These are phyloP conservation scores for Stenolophus ochropezus DNA, from an alignment of 2,888 invertebrate species.

Conservation along the genomic window DNA sequence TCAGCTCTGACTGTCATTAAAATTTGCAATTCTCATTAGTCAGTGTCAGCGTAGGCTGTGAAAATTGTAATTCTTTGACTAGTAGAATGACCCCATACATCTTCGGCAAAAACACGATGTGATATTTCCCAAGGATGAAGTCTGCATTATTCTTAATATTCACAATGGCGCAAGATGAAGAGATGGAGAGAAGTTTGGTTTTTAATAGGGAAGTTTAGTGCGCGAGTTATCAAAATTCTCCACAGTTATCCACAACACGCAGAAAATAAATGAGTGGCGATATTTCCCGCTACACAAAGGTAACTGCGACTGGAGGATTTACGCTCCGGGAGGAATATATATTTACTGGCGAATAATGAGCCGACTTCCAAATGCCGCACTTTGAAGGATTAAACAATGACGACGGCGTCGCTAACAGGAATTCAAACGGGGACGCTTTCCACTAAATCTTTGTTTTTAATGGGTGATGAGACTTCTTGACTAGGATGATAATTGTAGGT, in stretches of 20 bases:
- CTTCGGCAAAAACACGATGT: slow-evolving; percentile 3
- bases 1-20: too few species aligned
- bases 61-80: too few species aligned
- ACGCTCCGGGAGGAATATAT: background rate
- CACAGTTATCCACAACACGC: background rate
- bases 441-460: too few species aligned
- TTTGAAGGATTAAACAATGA: slow-evolving; percentile 7
- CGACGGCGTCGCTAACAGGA: too few species aligned
- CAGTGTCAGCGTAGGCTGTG: too few species aligned
- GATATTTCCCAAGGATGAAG: background rate
- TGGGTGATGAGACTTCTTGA: too few species aligned
- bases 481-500: too few species aligned
- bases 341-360: slow-evolving; percentile 10
- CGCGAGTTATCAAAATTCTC: slow-evolving; percentile 28
- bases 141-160: slow-evolving; percentile 36
- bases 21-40: too few species aligned
- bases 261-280: background rate
- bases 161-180: slow-evolving; percentile 28
- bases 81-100: too few species aligned
- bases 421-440: too few species aligned
- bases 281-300: background rate
- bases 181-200: slow-evolving; percentile 5
- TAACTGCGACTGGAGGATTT: background rate
- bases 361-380: background rate
- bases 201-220: slow-evolving; percentile 16